phyloP scores from a whole-genome alignment of 2,113 vertebrate species.

The Hippocampus zosterae region DNA sequence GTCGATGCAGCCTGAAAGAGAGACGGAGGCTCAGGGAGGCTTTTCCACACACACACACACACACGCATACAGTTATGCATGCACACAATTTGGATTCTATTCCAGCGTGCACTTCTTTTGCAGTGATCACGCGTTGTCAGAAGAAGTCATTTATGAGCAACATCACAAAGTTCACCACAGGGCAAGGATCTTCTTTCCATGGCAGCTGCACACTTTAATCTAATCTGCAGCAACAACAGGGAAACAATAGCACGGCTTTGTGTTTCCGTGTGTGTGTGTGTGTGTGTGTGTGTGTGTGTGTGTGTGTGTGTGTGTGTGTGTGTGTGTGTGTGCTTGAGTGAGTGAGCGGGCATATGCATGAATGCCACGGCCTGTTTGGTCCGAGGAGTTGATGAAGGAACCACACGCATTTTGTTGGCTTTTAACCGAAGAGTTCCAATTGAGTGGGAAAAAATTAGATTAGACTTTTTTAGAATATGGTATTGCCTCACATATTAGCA shows the following conservation, averaged over 20 bases:
- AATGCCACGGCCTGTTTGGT: conserved; percentile 31
- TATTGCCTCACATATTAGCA: too few species aligned
- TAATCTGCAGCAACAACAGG: conserved; percentile 26
- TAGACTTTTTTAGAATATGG: too few species aligned
- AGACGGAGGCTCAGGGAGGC: conserved; percentile 5
- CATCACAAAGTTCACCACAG: background rate
- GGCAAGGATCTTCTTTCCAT: background rate
- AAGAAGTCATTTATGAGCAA: background rate
- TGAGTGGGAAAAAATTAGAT: background rate
- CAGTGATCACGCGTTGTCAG: background rate
- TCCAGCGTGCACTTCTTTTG: background rate
- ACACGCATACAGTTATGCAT: background rate
- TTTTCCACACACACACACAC: too few species aligned
- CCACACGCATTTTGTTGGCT: conserved; percentile 14
- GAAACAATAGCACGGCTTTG: conserved; percentile 32
- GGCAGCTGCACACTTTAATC: conserved; percentile 25
- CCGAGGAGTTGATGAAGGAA: conserved; percentile 5
- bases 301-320: conserved; percentile 20
- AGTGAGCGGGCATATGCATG: conserved; percentile 16
- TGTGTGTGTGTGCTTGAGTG: conserved; percentile 12
- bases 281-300: conserved; percentile 24
- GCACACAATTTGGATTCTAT: background rate
- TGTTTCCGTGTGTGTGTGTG: conserved; percentile 5
- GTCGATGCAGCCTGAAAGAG: conserved; percentile 53
- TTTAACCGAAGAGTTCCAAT: background rate